Percentiles rank a stretch among this genome's conserved stretches.
Evolutionary conservation across 2,797 vertebrate species (phyloP).

Genomic region (Sebastes oblongus): DNA sequence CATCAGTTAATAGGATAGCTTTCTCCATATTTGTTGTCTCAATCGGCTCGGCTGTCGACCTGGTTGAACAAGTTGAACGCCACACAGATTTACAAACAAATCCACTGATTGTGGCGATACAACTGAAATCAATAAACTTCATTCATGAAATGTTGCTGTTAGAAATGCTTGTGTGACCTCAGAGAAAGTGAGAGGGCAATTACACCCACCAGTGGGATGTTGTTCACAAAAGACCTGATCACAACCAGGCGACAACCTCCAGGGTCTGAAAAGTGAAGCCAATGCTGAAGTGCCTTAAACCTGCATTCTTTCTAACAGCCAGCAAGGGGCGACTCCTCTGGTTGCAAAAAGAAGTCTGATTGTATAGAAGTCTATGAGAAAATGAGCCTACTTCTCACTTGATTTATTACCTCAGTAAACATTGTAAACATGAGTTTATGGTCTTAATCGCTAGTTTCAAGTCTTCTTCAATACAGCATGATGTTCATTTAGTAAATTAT

Average conservation of each 20-base stretch:
- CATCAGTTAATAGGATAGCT: background rate
- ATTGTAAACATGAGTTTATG: too few species aligned
- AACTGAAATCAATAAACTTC: background rate
- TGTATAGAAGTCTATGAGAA: too few species aligned
- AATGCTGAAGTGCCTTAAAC: background rate
- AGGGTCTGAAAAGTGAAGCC: background rate
- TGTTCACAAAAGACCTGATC: background rate
- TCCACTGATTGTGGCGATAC: background rate
- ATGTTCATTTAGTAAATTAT: too few species aligned
- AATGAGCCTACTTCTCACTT: too few species aligned
- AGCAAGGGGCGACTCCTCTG: too few species aligned
- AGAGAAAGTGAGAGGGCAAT: background rate
- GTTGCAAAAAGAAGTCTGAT: fast-evolving
- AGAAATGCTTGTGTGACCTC: background rate
- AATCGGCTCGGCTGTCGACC: background rate
- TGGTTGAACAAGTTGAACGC: background rate
- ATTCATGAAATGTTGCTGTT: background rate
- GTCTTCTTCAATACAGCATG: too few species aligned
- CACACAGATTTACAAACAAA: background rate
- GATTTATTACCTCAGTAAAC: too few species aligned
- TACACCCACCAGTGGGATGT: background rate
- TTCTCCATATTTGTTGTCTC: background rate
- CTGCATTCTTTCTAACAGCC: too few species aligned
- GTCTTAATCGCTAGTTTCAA: too few species aligned
- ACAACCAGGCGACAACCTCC: too few species aligned